Conservation (phyloP, 2,888 invertebrate species). For the Cotesia congregata region DNA sequence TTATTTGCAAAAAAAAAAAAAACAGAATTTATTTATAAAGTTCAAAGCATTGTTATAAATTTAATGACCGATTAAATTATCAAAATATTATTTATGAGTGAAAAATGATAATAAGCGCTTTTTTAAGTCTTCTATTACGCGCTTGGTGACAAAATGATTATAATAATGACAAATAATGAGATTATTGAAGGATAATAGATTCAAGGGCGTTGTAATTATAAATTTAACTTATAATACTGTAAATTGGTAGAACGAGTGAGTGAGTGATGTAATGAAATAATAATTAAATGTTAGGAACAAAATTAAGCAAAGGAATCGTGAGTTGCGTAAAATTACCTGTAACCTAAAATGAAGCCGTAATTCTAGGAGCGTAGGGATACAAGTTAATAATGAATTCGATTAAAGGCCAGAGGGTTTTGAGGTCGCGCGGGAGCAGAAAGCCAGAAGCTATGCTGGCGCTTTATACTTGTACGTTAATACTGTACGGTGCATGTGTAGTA, state of each 20-base stretch:
- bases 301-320: slow-evolving; percentile 18
- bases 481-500: background rate
- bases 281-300: background rate
- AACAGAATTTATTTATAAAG: no score
- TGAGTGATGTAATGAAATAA: background rate
- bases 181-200: background rate
- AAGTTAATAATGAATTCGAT: slow-evolving; percentile 41
- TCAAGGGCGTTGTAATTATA: background rate
- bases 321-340: slow-evolving; percentile 25
- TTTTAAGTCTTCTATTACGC: no score
- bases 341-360: slow-evolving; percentile 12
- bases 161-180: background rate
- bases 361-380: slow-evolving; percentile 25
- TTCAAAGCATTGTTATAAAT: no score
- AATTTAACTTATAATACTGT: background rate
- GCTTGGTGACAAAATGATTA: background rate
- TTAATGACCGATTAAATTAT: no score
- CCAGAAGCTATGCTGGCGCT: slow-evolving; percentile 20
- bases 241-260: background rate
- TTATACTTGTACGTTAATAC: background rate
- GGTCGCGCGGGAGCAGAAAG: slow-evolving; percentile 32
- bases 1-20: no score
- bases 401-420: slow-evolving; percentile 35
- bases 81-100: no score
- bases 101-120: no score